These are phyloP conservation scores for Lordiphosa mommai DNA, from an alignment of 1,140 invertebrate genomes.

Conservation along the genomic window DNA sequence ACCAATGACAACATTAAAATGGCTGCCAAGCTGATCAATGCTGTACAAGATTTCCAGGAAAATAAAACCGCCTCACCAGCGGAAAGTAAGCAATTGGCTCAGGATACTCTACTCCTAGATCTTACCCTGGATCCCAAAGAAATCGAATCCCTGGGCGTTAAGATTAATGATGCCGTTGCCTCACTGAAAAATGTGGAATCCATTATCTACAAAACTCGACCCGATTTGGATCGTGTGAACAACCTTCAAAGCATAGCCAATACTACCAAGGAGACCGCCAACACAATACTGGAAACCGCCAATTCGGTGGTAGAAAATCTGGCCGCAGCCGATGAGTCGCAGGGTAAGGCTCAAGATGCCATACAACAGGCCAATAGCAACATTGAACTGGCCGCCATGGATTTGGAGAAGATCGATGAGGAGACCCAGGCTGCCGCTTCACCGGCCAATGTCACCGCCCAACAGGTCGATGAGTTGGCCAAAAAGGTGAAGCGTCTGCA, in stretches of 20 bases:
- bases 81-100: conserved; percentile 89
- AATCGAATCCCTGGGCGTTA: conserved; percentile 89
- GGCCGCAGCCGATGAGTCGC: conserved; percentile 87
- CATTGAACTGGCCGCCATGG: conserved; percentile 87
- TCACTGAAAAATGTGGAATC: conserved; percentile 93
- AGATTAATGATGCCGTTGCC: conserved; percentile 92
- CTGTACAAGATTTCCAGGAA: conserved; percentile 88
- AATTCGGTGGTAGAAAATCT: conserved; percentile 82
- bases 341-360: conserved; percentile 87
- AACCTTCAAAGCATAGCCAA: conserved; percentile 88
- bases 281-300: conserved; percentile 82
- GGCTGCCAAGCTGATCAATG: conserved; percentile 82
- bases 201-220: conserved; percentile 91
- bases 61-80: conserved; percentile 88
- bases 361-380: conserved; percentile 90
- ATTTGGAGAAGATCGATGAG: conserved; percentile 84
- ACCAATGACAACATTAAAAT: conserved; percentile 81
- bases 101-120: conserved; percentile 86
- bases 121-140: conserved; percentile 89
- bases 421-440: conserved; percentile 87
- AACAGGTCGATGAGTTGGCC: conserved; percentile 85
- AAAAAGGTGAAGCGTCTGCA: conserved; percentile 86
- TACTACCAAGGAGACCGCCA: conserved; percentile 84
- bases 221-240: conserved; percentile 88
- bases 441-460: conserved; percentile 86